phyloP scores from a whole-genome alignment of 2,888 invertebrate genomes.

The Rotaria macrura region DNA sequence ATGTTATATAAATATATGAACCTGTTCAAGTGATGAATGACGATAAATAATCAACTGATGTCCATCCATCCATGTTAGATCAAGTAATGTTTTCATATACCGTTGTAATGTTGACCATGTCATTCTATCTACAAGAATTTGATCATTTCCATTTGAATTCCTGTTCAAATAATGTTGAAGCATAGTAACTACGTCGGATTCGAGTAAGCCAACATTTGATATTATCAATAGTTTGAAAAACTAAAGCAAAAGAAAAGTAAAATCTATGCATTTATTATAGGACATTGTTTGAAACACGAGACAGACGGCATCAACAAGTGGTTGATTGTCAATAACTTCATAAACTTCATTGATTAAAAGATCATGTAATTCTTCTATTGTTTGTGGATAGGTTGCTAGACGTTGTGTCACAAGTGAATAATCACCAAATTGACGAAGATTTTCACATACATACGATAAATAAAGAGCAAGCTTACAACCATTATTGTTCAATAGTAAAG shows the following conservation, averaged over 20 bases:
- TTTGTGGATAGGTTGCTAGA: neutral
- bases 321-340: neutral
- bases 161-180: neutral
- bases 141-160: neutral
- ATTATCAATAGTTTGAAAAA: neutral
- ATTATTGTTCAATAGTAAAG: neutral
- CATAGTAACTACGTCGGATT: neutral
- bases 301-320: neutral
- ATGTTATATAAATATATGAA: neutral
- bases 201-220: neutral
- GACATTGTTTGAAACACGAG: neutral
- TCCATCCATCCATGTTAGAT: neutral
- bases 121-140: neutral
- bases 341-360: neutral
- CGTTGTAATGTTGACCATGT: neutral
- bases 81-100: neutral
- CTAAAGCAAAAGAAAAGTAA: neutral
- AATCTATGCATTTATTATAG: neutral
- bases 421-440: constrained; percentile 22
- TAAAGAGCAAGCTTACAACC: neutral
- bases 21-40: neutral
- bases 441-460: constrained; percentile 9
- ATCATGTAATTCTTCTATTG: neutral
- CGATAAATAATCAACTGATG: neutral
- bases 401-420: neutral